Conservation (phyloP, 2,888 invertebrate species). For the Crocallis elinguaria region DNA sequence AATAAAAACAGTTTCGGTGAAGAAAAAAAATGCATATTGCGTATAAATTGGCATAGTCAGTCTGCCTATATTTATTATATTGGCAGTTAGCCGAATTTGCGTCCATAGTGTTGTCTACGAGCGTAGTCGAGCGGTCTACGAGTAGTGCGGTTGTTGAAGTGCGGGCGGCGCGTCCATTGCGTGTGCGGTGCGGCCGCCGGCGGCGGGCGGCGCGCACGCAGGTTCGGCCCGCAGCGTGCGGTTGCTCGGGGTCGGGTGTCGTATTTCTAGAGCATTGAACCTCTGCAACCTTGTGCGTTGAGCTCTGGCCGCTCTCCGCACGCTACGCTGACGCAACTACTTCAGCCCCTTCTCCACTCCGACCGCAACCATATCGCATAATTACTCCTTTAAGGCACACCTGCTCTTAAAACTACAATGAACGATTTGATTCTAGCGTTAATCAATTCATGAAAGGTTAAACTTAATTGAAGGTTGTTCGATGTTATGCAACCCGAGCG, state of each 20-base stretch:
- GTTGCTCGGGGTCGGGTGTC: slow-evolving; percentile 77
- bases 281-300: slow-evolving; percentile 84
- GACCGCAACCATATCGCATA: slow-evolving; percentile 71
- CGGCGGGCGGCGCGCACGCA: slow-evolving; percentile 48
- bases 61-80: not conserved
- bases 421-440: slow-evolving; percentile 62
- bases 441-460: slow-evolving; percentile 78
- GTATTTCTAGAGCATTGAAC: slow-evolving; percentile 85
- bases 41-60: slow-evolving; percentile 26
- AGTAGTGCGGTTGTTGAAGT: slow-evolving; percentile 40
- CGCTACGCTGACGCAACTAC: slow-evolving; percentile 80
- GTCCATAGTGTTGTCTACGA: slow-evolving; percentile 35
- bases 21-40: slow-evolving; percentile 22
- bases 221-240: slow-evolving; percentile 56
- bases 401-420: slow-evolving; percentile 72
- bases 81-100: slow-evolving; percentile 4
- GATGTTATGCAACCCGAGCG: slow-evolving; percentile 57
- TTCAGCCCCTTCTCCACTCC: slow-evolving; percentile 78
- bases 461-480: slow-evolving; percentile 67
- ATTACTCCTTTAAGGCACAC: slow-evolving; percentile 82
- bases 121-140: slow-evolving; percentile 42
- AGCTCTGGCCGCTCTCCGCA: slow-evolving; percentile 79
- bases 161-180: slow-evolving; percentile 34
- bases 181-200: slow-evolving; percentile 37
- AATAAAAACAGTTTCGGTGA: slow-evolving; percentile 17